phyloP scores from a whole-genome alignment of 2,888 invertebrate genomes.

The Limnephilus auricula region DNA sequence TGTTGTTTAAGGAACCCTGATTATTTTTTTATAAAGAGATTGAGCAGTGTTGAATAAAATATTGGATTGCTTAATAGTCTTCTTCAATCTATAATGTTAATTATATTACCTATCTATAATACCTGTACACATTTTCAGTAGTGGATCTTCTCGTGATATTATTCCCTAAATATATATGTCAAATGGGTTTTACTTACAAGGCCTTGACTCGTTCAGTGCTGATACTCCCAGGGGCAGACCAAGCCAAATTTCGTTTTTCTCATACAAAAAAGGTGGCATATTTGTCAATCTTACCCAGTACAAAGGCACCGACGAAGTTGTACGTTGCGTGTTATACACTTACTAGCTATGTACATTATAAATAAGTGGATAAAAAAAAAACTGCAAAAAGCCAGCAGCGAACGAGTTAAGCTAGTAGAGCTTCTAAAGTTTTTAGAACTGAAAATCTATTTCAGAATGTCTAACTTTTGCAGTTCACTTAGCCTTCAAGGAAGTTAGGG shows the following conservation, averaged over 20 bases:
- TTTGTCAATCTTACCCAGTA: no score
- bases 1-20: not conserved
- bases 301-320: no score
- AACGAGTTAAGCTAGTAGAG: not conserved
- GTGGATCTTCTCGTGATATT: not conserved
- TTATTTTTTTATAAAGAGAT: not conserved
- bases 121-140: not conserved
- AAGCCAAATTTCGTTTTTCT: no score
- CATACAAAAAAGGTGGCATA: no score
- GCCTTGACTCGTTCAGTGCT: no score
- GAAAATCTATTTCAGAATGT: not conserved
- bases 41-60: not conserved
- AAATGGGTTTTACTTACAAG: not conserved
- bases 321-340: no score
- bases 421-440: not conserved
- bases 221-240: no score
- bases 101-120: not conserved
- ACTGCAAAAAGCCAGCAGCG: no score
- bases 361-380: no score
- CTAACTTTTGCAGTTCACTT: not conserved
- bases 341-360: no score
- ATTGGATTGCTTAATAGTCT: not conserved
- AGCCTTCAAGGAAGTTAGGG: not conserved
- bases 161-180: not conserved
- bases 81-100: not conserved